phyloP scores from a whole-genome alignment of 1,140 invertebrate genomes.

The Danaus plexippus region DNA sequence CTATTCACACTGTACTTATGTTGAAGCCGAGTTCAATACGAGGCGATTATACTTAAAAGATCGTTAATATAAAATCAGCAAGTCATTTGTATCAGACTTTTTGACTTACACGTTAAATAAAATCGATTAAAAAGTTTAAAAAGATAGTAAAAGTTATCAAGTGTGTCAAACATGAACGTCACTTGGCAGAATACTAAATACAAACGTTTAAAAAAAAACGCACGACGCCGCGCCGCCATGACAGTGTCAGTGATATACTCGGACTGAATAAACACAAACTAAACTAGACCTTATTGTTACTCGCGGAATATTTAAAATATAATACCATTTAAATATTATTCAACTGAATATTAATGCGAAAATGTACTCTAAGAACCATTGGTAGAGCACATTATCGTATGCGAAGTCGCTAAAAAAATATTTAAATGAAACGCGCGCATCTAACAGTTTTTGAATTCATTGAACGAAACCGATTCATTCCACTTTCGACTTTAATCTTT shows the following conservation, averaged over 20 bases:
- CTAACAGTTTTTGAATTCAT: slow-evolving; percentile 22
- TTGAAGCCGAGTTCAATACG: background rate
- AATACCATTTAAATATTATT: too few species aligned
- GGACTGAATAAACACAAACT: too few species aligned
- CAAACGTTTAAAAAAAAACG: slow-evolving; percentile 15
- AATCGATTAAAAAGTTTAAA: slow-evolving; percentile 11
- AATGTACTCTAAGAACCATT: too few species aligned
- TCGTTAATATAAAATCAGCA: background rate
- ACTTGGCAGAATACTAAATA: slow-evolving; percentile 17
- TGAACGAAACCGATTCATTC: slow-evolving; percentile 13
- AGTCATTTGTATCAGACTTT: slow-evolving; percentile 8
- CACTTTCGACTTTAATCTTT: slow-evolving; percentile 18
- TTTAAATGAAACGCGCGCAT: slow-evolving; percentile 7
- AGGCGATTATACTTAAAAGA: background rate
- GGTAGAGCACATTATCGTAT: background rate
- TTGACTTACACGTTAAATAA: slow-evolving; percentile 10
- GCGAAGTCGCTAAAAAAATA: slow-evolving; percentile 7
- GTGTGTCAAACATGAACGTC: slow-evolving; percentile 14
- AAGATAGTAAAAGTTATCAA: slow-evolving; percentile 25
- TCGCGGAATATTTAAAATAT: too few species aligned
- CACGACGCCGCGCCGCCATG: slow-evolving; percentile 2
- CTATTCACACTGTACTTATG: background rate
- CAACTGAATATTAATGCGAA: too few species aligned
- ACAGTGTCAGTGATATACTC: too few species aligned
- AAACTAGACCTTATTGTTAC: too few species aligned